Evolutionary conservation across 2,797 vertebrate species (phyloP), one percentile per base, ranked within the genome.

Genomic region (Steatocranus sp.): DNA sequence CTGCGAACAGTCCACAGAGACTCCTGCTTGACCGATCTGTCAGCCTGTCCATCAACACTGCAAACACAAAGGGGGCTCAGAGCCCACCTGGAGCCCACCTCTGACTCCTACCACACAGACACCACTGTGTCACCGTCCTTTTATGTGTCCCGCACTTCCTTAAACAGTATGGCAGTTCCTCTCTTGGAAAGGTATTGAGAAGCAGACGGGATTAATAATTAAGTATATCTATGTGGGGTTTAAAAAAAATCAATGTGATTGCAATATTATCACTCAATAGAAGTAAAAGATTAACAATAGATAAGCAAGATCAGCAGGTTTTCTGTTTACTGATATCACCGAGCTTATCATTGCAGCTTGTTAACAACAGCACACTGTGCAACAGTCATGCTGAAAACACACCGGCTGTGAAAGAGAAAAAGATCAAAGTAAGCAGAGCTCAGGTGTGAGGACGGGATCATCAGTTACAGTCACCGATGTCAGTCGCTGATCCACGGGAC

Each of bases 281-380:
- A 86, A 85, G 46, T 27, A 58, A 50, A 87, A 85, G 30, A 54
- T 27, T 18, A 78, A 66, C 38, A 11, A 23, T 7, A 77, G 48
- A 86, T 78, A 85, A 79, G 80, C 48, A 58, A 78, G 88, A 75
- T 85, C 85, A 61, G 23, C 0, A 9, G 70, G 85, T 88, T 81
- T 87, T 76, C 46, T 51, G 51, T 82, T 73, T 61, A n/a, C 75
- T 77, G 81, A 86, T 84, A 83, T 46, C 27, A 82, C 23, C 75
- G 18, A 54, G 23, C 50, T 85, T 90, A 86, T 91, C 89, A 1
- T 5, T 38, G 63, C 54, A 53, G 56, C 81, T 15, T 6, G 41
- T 82, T 75, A 20, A 49, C 30, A 82, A 68, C 0, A 38, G 32
- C 53, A 76, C 7, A 30, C 11, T 3, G 9, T 53, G 76, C 15